Percentiles rank a stretch among this genome's conserved stretches.
phyloP scores from a whole-genome alignment of 2,113 vertebrate genomes.

The Solea senegalensis region DNA sequence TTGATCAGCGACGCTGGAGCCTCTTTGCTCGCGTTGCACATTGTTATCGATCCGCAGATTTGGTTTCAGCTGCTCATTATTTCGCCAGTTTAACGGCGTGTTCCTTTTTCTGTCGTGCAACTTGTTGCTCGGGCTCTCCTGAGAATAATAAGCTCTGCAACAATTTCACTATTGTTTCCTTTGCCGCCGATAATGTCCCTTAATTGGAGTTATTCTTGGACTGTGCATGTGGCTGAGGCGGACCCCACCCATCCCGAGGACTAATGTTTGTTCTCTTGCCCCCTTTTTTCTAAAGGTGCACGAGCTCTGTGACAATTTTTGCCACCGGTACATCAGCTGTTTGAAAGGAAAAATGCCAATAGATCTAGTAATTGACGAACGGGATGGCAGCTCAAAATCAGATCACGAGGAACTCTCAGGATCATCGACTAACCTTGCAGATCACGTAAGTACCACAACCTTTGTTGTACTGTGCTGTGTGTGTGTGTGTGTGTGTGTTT shows the following conservation, averaged over 20 bases:
- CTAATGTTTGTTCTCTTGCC: constrained; percentile 40
- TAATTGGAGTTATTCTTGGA: constrained; percentile 89
- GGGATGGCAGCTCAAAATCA: constrained; percentile 98
- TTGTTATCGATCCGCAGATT: constrained; percentile 73
- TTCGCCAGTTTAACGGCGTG: constrained; percentile 43
- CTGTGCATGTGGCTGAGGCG: constrained; percentile 57
- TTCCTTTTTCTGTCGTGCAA: constrained; percentile 76
- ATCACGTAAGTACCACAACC: constrained; percentile 91
- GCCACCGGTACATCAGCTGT: constrained; percentile 99
- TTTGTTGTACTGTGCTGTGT: constrained; percentile 29
- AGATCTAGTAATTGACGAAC: constrained; percentile 98
- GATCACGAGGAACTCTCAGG: constrained; percentile 99
- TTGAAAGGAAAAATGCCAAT: constrained; percentile 99
- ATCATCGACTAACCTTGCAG: constrained; percentile 98
- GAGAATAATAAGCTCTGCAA: constrained; percentile 92
- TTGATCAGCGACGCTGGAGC: constrained; percentile 48
- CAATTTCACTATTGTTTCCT: constrained; percentile 97
- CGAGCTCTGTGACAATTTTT: constrained; percentile 99
- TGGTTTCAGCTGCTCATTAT: constrained; percentile 68
- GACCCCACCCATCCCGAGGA: constrained; percentile 72
- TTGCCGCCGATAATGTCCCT: constrained; percentile 82
- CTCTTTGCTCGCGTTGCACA: constrained; percentile 49
- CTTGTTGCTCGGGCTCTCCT: constrained; percentile 92
- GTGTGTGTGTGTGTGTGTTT: constrained; percentile 1
- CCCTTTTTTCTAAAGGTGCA: constrained; percentile 86